Evolutionary conservation across 1,140 invertebrate genomes (phyloP), one percentile per base, ranked within the genome.

Genomic region (Heliconius eleuchia): DNA sequence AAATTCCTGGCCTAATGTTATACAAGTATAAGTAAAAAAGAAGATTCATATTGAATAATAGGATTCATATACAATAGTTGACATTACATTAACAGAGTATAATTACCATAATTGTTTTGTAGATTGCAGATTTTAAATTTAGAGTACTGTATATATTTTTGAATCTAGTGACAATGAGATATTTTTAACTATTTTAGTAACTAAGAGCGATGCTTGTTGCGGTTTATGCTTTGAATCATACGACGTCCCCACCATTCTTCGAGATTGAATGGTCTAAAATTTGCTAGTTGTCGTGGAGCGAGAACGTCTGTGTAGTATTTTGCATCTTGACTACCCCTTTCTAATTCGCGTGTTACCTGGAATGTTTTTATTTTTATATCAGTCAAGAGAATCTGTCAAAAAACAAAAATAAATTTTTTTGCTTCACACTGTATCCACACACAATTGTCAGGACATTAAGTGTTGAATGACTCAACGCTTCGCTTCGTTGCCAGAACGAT

Each of bases 181-280:
- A 84, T 83, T 57, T 80, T 71, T 79, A 80, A 81, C 74, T 71
- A 37, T 71, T 50, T 80, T 76, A 74, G 77, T 46, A 92, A 94
- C 94, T 95, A 95, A 89, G 94, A 94, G 30, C 92, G 90, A 80
- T 94, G 91, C 76, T 92, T 92, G 81, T 91, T 91, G 73, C 93
- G 90, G 78, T 94, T 94, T 82, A 93, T 88, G 82, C 81, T 89
- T 82, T 95, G 94, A 23, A 94, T 82, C 8, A 91, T 81, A 16
- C 91, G 89, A 19, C 92, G 86, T 1, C 85, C 90, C 91, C 92
- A 94, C 89, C 87, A 91, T 81, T 92, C 92, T n/a, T 94, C 93
- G 0, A 95, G 82, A 77, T 95, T 92, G 83, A 95, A 95, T 5
- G 93, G 94, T 82, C 89, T 89, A 86, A 95, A 94, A 84, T 93